Conservation (phyloP, 2,113 vertebrate species). For the Dicentrarchus labrax region DNA sequence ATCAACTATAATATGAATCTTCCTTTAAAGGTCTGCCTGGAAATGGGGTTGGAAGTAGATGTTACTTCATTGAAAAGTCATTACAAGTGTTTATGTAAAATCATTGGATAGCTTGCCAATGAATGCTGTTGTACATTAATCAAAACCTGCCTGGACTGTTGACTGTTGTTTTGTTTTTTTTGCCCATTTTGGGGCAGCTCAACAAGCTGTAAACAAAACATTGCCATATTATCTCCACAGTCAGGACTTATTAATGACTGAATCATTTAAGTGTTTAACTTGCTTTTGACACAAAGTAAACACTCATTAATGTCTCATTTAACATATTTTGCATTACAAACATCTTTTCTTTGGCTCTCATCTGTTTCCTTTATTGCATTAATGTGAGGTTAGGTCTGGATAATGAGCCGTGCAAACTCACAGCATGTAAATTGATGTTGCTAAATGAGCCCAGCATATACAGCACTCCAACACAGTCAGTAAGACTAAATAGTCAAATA, state of each 20-base stretch:
- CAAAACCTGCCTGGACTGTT: too few species aligned
- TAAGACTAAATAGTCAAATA: slow-evolving; percentile 41
- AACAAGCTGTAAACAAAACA: not conserved
- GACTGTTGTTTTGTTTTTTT: too few species aligned
- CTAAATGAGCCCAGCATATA: slow-evolving; percentile 69
- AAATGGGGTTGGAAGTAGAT: not conserved
- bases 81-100: not conserved
- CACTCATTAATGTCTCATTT: slow-evolving; percentile 60
- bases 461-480: slow-evolving; percentile 25
- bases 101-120: not conserved
- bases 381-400: slow-evolving; percentile 67
- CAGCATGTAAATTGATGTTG: slow-evolving; percentile 71
- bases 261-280: slow-evolving; percentile 20
- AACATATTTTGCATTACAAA: slow-evolving; percentile 33
- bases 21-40: not conserved
- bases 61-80: not conserved
- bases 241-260: not conserved
- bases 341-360: slow-evolving; percentile 1
- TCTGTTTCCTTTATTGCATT: slow-evolving; percentile 39
- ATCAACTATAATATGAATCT: too few species aligned
- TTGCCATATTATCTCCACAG: not conserved
- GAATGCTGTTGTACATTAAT: not conserved
- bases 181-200: not conserved
- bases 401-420: slow-evolving; percentile 70
- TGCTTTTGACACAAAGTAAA: slow-evolving; percentile 29